phyloP scores from a whole-genome alignment of 2,113 vertebrate genomes.

The Girardinichthys multiradiatus region DNA sequence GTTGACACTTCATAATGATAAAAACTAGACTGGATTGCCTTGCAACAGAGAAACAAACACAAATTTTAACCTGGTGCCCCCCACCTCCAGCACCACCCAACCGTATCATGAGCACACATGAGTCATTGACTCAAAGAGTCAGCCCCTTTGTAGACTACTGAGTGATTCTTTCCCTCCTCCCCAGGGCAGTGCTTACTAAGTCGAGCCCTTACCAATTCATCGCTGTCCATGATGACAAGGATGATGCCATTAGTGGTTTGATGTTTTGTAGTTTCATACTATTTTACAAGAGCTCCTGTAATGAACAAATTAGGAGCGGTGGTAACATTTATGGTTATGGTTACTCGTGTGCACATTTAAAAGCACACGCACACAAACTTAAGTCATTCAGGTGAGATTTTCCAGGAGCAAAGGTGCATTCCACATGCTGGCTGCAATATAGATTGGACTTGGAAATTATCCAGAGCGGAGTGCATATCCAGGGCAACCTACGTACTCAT shows the following conservation, averaged over 20 bases:
- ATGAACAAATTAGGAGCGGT: constrained; percentile 54
- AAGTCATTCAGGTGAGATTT: constrained; percentile 70
- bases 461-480: constrained; percentile 73
- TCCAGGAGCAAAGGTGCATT: constrained; percentile 77
- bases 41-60: constrained; percentile 69
- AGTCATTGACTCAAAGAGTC: constrained; percentile 57
- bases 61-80: constrained; percentile 36
- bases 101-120: constrained; percentile 53
- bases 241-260: constrained; percentile 61
- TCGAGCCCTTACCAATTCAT: constrained; percentile 55
- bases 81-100: constrained; percentile 38
- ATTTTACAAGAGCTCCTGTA: constrained; percentile 56
- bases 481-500: constrained; percentile 59
- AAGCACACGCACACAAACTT: not conserved
- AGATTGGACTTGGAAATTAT: constrained; percentile 68
- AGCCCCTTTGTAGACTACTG: constrained; percentile 32
- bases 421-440: constrained; percentile 62
- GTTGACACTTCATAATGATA: constrained; percentile 39
- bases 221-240: constrained; percentile 68
- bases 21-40: constrained; percentile 46
- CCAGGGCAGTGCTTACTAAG: constrained; percentile 43
- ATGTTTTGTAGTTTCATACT: constrained; percentile 39
- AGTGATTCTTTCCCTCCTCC: constrained; percentile 60
- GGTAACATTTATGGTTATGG: constrained; percentile 60
- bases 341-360: constrained; percentile 51